These are phyloP conservation scores for Nomada lathburiana DNA, from an alignment of 2,888 invertebrate species.

Conservation along the genomic window DNA sequence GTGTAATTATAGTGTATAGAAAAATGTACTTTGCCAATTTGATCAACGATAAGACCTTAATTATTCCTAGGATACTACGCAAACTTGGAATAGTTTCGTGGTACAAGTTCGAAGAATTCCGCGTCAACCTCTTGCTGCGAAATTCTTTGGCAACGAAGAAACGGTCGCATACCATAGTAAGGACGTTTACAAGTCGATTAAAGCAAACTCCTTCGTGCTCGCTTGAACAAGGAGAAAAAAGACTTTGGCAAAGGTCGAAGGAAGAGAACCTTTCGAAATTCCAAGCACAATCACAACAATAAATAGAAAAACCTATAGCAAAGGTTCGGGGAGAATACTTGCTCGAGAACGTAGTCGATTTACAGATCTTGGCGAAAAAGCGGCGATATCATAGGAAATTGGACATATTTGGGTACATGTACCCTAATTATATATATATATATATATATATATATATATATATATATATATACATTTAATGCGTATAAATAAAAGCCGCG, in stretches of 20 bases:
- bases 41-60: too few species aligned
- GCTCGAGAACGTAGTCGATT: background rate
- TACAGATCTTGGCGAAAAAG: background rate
- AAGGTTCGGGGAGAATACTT: slow-evolving; percentile 26
- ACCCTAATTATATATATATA: background rate
- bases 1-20: too few species aligned
- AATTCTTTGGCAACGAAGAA: slow-evolving; percentile 10
- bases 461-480: too few species aligned
- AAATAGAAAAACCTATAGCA: slow-evolving; percentile 59
- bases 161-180: slow-evolving; percentile 36
- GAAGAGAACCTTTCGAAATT: slow-evolving; percentile 49
- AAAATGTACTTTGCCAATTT: background rate
- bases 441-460: background rate
- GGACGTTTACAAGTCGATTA: slow-evolving; percentile 54
- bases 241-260: slow-evolving; percentile 49
- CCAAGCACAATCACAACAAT: slow-evolving; percentile 60
- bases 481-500: background rate
- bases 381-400: background rate
- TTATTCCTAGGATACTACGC: background rate
- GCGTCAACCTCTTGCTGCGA: background rate
- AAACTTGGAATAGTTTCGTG: background rate
- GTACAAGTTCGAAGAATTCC: background rate
- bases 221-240: slow-evolving; percentile 45
- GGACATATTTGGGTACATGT: background rate
- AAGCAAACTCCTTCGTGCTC: slow-evolving; percentile 39